Evolutionary conservation across 1,140 invertebrate genomes (phyloP), one percentile per base, ranked within the genome.

Genomic region (Protaetia brevitarsis): DNA sequence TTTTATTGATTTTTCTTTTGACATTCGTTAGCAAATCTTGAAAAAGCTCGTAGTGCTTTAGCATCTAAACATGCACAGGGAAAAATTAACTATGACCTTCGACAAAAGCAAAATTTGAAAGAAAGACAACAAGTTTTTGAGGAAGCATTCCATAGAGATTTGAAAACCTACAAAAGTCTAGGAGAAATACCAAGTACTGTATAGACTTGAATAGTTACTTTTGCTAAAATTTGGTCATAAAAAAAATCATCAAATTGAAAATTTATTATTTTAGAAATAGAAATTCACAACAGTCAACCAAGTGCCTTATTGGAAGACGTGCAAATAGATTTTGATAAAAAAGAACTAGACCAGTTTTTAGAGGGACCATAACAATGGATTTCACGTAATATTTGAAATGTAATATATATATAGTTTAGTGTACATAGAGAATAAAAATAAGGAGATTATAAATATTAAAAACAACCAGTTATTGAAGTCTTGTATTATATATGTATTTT

Each of bases 101-200:
- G 79, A 21, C 83, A 85, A 64, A 82, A 84, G 65, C 76, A 80
- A 65, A 76, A 80, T 27, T 73, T 88, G 45, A 83, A 84, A 71
- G 88, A 89, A 73, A 79, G 87, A 66, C 86, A 88, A 72, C 82
- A 85, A 74, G 85, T 84, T 0, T 89, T 88, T 74, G 83, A 85
- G 65, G 83, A 88, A 74, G 86, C 83, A n/a, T 90, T 89, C 76
- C 82, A 86, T 76, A 82, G 84, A 72, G 87, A 90, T 74, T 66
- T 89, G 36, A 79, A 86, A 62, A 82, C 83, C 65, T 89, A 85
- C 68, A 88, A 87, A 76, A 80, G 78, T 65, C 82, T 86, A 63
- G 87, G 87, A 66, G 80, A 79, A n/a, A 79, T 87, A 63, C 83
- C 83, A 70, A 83, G 86, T 87, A 80, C n/a, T 81, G 82, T 71